These are phyloP conservation scores for Pundamilia nyererei DNA, from an alignment of 2,113 vertebrate genomes.

Conservation along the genomic window DNA sequence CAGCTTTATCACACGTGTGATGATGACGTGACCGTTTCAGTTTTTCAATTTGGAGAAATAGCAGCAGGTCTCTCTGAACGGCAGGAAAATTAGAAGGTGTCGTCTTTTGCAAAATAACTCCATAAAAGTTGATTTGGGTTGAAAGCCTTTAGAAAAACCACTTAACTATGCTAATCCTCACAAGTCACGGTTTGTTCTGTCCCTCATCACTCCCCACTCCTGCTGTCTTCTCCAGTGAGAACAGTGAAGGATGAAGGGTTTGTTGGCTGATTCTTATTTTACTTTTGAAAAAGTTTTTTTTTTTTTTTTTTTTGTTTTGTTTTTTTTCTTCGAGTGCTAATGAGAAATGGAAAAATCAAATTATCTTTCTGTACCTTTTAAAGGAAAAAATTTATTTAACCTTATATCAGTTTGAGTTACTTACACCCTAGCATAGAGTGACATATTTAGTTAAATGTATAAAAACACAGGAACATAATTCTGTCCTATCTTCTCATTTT, in stretches of 20 bases:
- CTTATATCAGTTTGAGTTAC: conserved; percentile 96
- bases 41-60: neutral
- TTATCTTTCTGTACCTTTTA: conserved; percentile 87
- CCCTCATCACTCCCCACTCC: neutral
- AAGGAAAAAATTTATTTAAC: conserved; percentile 95
- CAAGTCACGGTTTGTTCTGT: neutral
- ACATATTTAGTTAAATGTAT: conserved; percentile 93
- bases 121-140: conserved; percentile 7
- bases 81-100: neutral
- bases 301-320: neutral
- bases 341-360: conserved; percentile 76
- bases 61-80: neutral
- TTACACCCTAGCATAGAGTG: conserved; percentile 96
- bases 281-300: neutral
- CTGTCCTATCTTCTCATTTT: conserved; percentile 64
- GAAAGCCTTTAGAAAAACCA: conserved; percentile 2
- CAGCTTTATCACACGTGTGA: neutral
- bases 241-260: conserved; percentile 2
- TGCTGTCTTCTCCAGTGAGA: neutral
- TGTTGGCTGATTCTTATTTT: neutral
- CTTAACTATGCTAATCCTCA: conserved; percentile 53
- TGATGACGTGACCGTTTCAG: neutral
- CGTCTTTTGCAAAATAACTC: neutral
- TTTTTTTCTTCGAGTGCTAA: conserved; percentile 64
- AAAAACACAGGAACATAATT: conserved; percentile 57